Evolutionary conservation across 2,888 invertebrate species (phyloP).

Genomic region (Ectemnius continuus): DNA sequence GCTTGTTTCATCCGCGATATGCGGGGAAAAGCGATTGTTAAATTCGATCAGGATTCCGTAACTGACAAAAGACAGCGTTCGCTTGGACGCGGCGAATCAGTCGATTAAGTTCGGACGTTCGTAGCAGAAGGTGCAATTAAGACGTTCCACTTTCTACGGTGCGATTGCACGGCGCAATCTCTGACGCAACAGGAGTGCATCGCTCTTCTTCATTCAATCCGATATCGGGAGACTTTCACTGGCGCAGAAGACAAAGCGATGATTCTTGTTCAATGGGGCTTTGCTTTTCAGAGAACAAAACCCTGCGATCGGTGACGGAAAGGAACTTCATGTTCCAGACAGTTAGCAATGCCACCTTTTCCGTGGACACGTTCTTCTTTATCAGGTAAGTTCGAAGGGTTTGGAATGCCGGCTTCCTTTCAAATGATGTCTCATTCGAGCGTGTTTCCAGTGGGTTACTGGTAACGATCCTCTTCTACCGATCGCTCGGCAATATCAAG

Average conservation of each 20-base stretch:
- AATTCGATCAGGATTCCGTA: too few relatives aligned
- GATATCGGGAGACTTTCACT: slow-evolving; percentile 44
- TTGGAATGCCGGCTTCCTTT: not conserved
- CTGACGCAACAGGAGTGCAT: slow-evolving; percentile 39
- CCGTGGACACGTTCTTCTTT: slow-evolving; percentile 92
- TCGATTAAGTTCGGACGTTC: not conserved
- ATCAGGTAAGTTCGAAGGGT: slow-evolving; percentile 82
- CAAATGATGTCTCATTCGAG: not conserved
- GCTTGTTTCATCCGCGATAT: too few relatives aligned
- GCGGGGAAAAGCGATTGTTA: too few relatives aligned
- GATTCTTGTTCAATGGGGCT: too few relatives aligned
- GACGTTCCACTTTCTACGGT: slow-evolving; percentile 44
- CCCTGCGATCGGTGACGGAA: slow-evolving; percentile 85
- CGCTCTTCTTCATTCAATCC: slow-evolving; percentile 20
- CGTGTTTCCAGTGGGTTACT: slow-evolving; percentile 84
- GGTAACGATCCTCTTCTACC: slow-evolving; percentile 90
- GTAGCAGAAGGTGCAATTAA: slow-evolving; percentile 22
- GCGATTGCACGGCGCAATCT: slow-evolving; percentile 5
- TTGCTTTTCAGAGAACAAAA: slow-evolving; percentile 89
- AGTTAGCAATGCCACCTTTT: slow-evolving; percentile 90
- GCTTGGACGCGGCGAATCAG: not conserved
- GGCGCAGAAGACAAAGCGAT: not conserved
- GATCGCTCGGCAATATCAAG: slow-evolving; percentile 84
- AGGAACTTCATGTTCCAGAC: slow-evolving; percentile 89
- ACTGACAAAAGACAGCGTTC: too few relatives aligned